These are phyloP conservation scores for Echeneis naucrates DNA, from an alignment of 2,797 vertebrate genomes.

Conservation along the genomic window DNA sequence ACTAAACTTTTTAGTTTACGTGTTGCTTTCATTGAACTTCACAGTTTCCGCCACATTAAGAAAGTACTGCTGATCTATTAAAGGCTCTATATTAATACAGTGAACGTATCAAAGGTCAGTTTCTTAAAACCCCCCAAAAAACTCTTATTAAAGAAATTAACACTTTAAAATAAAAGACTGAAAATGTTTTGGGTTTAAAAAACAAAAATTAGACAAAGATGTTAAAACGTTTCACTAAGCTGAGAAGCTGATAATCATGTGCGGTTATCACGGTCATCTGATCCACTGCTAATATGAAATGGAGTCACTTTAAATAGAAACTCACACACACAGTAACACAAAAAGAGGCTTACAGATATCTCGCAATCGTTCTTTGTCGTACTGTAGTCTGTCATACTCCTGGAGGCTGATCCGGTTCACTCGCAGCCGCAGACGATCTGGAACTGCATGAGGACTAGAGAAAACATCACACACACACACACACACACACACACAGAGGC, in stretches of 20 bases:
- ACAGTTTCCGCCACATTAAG: no score
- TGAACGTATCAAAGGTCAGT: no score
- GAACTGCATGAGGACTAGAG: constrained; percentile 92
- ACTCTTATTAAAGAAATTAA: no score
- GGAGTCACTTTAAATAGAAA: background rate
- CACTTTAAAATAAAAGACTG: no score
- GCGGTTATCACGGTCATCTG: background rate
- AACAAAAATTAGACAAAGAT: background rate
- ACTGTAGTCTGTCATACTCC: constrained; percentile 95
- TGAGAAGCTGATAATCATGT: background rate
- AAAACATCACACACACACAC: constrained; percentile 24
- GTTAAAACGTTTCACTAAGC: background rate
- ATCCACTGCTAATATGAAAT: background rate
- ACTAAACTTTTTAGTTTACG: no score
- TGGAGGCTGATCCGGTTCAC: constrained; percentile 96
- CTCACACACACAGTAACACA: constrained; percentile 5
- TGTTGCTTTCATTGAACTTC: no score
- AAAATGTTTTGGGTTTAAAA: background rate
- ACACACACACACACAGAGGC: constrained; percentile 10
- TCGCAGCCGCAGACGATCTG: constrained; percentile 93
- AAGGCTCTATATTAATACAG: no score
- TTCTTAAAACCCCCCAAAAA: no score
- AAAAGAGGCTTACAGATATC: constrained; percentile 91
- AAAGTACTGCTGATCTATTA: no score
- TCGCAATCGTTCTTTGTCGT: constrained; percentile 95